phyloP scores from a whole-genome alignment of 2,797 vertebrate genomes.

The Xiphorhynchus erythropygius region DNA sequence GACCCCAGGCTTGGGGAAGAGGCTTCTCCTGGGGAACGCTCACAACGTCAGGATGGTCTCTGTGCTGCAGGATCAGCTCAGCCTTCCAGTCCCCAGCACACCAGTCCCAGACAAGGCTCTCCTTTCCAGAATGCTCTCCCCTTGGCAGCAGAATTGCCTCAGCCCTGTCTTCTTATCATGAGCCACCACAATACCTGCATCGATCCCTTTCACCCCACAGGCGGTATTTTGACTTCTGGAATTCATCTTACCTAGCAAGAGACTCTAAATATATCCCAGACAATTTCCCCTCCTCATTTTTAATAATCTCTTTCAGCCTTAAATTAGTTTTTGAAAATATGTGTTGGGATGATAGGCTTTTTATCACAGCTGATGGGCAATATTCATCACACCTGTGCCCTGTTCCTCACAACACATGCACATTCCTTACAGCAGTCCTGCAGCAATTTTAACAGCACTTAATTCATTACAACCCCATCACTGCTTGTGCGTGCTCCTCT shows the following conservation, averaged over 20 bases:
- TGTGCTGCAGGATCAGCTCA: accelerated
- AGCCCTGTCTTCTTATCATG: not conserved
- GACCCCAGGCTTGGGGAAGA: accelerated
- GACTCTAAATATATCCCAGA: slow-evolving; percentile 34
- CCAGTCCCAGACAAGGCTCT: not conserved
- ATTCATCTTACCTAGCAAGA: slow-evolving; percentile 31
- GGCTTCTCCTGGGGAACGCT: accelerated
- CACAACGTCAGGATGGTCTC: accelerated
- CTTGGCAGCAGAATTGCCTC: not conserved
- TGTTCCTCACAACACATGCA: not conserved
- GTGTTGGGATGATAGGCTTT: slow-evolving; percentile 32
- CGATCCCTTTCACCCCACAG: slow-evolving; percentile 5
- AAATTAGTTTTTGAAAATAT: slow-evolving; percentile 48
- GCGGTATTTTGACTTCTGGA: slow-evolving; percentile 11
- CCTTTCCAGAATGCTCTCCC: accelerated
- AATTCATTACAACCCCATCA: not conserved
- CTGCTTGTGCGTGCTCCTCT: not conserved
- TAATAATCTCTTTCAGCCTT: slow-evolving; percentile 41
- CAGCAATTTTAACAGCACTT: not conserved
- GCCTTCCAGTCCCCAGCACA: not conserved
- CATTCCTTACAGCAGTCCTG: not conserved
- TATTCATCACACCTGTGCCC: not conserved
- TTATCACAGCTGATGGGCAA: slow-evolving; percentile 37
- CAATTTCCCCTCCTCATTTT: slow-evolving; percentile 44
- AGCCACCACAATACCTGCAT: not conserved